Conservation (phyloP, 2,113 vertebrate genomes). For the Brienomyrus longianalis region DNA sequence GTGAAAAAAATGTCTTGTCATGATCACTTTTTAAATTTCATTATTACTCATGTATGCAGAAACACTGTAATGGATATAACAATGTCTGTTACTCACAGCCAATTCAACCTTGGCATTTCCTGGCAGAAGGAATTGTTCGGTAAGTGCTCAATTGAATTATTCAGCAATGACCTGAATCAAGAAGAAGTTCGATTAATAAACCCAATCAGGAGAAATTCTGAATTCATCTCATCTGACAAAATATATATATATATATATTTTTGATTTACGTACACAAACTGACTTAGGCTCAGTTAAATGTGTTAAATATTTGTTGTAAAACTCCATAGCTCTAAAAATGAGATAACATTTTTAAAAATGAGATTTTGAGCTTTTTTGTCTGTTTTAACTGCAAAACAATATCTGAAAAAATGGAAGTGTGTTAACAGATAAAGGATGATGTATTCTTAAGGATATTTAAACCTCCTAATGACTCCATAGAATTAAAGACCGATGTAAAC, state of each 20-base stretch:
- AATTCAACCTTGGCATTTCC: conserved; percentile 50
- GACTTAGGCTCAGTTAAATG: background rate
- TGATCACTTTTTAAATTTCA: background rate
- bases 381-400: background rate
- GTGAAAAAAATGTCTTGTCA: background rate
- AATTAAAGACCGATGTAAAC: background rate
- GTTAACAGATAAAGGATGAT: background rate
- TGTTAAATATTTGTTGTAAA: background rate
- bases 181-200: background rate
- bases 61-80: background rate
- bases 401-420: background rate
- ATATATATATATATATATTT: too few relatives aligned
- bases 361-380: background rate
- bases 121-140: conserved; percentile 41
- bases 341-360: background rate
- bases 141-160: conserved; percentile 46
- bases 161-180: conserved; percentile 45
- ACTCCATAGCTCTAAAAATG: background rate
- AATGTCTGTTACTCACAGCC: conserved; percentile 44
- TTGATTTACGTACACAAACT: background rate
- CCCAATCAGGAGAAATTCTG: background rate
- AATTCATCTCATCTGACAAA: background rate
- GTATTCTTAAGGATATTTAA: background rate
- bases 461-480: background rate
- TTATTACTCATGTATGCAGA: background rate